Evolutionary conservation across 2,888 invertebrate genomes (phyloP).

Genomic region (Eueremaeus valkanovi): DNA sequence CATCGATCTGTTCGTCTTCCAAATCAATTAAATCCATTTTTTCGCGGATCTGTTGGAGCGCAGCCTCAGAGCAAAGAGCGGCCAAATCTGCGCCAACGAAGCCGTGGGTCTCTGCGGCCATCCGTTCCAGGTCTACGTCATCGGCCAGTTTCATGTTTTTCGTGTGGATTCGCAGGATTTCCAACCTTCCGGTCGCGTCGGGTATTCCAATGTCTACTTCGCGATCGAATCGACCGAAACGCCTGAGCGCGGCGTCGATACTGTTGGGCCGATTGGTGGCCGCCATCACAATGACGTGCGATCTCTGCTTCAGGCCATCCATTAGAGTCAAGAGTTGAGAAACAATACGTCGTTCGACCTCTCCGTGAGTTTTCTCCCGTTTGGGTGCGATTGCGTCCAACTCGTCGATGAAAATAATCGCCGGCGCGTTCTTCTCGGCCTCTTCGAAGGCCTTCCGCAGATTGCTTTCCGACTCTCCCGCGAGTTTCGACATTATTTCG

Average conservation of each 20-base stretch:
- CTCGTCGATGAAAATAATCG: constrained; percentile 90
- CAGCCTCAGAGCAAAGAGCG: constrained; percentile 80
- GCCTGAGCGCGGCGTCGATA: constrained; percentile 82
- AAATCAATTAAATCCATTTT: constrained; percentile 58
- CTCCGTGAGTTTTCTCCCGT: constrained; percentile 80
- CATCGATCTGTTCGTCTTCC: not conserved
- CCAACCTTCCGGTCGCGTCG: constrained; percentile 59
- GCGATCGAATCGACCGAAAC: constrained; percentile 87
- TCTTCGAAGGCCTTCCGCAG: constrained; percentile 78
- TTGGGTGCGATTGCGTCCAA: constrained; percentile 93
- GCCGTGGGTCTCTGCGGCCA: constrained; percentile 86
- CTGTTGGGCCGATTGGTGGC: constrained; percentile 91
- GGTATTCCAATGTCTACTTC: constrained; percentile 94
- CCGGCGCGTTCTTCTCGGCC: constrained; percentile 69
- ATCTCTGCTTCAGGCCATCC: too few relatives aligned
- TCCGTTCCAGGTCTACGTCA: constrained; percentile 65
- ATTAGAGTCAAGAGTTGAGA: constrained; percentile 83
- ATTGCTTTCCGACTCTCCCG: constrained; percentile 87
- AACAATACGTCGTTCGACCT: constrained; percentile 94
- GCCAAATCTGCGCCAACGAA: constrained; percentile 96
- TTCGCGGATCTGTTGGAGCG: constrained; percentile 77
- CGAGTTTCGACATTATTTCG: constrained; percentile 86
- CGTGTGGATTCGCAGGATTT: constrained; percentile 71
- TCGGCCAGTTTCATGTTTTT: constrained; percentile 64
- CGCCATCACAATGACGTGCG: constrained; percentile 82